Evolutionary conservation across 2,113 vertebrate genomes (phyloP).

Genomic region (Tenebrosternarchus preto): DNA sequence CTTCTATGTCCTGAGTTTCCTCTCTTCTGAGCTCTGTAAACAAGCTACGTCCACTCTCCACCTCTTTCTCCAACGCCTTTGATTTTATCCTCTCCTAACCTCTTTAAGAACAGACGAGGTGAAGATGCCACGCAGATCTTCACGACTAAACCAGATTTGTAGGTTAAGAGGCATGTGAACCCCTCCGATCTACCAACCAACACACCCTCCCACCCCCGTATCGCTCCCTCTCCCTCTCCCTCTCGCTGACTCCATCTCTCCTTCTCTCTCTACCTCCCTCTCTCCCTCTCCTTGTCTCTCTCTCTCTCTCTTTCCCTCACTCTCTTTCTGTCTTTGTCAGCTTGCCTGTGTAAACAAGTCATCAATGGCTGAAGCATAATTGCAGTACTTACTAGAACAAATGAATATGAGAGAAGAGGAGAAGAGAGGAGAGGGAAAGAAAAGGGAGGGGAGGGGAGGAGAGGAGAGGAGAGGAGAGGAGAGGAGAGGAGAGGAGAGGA

Average conservation of each 20-base stretch:
- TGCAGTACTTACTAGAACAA: constrained; percentile 63
- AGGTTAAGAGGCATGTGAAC: constrained; percentile 55
- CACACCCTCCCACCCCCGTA: background rate
- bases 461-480: background rate
- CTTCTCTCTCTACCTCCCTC: background rate
- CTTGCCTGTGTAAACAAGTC: constrained; percentile 66
- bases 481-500: background rate
- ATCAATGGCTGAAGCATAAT: constrained; percentile 59
- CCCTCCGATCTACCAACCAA: constrained; percentile 44
- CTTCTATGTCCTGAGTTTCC: too few species aligned
- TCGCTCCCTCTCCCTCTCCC: constrained; percentile 15
- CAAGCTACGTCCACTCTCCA: too few species aligned
- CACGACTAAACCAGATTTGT: constrained; percentile 56
- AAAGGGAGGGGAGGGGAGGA: background rate
- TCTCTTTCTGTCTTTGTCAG: background rate
- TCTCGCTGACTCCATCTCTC: background rate
- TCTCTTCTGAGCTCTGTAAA: too few species aligned
- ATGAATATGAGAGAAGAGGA: constrained; percentile 46
- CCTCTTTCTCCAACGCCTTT: background rate
- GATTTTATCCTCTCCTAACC: background rate
- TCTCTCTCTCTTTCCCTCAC: background rate
- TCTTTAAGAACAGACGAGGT: background rate
- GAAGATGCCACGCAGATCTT: constrained; percentile 21
- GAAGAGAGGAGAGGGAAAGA: background rate
- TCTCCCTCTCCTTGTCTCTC: background rate